A percentile compares a stretch with the other conserved stretches of the same genome.
Conservation (phyloP, 2,888 invertebrate species). For the Lacanobia oleracea region DNA sequence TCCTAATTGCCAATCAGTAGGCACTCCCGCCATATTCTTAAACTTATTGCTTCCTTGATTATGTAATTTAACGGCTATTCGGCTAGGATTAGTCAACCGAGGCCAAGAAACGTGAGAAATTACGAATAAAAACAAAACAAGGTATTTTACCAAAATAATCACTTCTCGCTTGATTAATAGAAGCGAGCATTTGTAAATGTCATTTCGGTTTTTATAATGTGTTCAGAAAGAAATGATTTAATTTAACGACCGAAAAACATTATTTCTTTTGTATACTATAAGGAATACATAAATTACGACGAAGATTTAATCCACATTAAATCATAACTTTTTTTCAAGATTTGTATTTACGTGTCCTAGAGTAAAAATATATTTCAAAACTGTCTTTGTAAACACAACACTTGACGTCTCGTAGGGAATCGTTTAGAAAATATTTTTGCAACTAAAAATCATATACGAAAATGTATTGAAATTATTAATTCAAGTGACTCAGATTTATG, state of each 20-base stretch:
- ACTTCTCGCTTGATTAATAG: constrained; percentile 22
- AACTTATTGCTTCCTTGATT: constrained; percentile 7
- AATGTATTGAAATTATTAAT: no score
- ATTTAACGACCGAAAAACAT: neutral
- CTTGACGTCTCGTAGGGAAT: neutral
- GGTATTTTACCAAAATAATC: constrained; percentile 58
- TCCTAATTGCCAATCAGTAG: constrained; percentile 94
- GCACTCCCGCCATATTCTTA: constrained; percentile 86
- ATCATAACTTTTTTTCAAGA: neutral
- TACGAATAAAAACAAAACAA: constrained; percentile 55
- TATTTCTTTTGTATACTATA: neutral
- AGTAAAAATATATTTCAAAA: neutral
- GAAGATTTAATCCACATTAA: neutral
- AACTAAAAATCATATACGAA: neutral
- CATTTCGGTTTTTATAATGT: neutral
- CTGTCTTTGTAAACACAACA: constrained; percentile 25
- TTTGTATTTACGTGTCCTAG: neutral
- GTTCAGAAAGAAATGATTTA: neutral
- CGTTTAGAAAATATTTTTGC: constrained; percentile 5
- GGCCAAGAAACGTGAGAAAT: constrained; percentile 30
- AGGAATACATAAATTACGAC: neutral
- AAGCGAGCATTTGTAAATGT: constrained; percentile 31
- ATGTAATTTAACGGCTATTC: constrained; percentile 13
- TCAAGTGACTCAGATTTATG: no score
- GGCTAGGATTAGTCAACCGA: constrained; percentile 27